phyloP scores from a whole-genome alignment of 2,113 vertebrate genomes.

The Rafetus swinhoei region DNA sequence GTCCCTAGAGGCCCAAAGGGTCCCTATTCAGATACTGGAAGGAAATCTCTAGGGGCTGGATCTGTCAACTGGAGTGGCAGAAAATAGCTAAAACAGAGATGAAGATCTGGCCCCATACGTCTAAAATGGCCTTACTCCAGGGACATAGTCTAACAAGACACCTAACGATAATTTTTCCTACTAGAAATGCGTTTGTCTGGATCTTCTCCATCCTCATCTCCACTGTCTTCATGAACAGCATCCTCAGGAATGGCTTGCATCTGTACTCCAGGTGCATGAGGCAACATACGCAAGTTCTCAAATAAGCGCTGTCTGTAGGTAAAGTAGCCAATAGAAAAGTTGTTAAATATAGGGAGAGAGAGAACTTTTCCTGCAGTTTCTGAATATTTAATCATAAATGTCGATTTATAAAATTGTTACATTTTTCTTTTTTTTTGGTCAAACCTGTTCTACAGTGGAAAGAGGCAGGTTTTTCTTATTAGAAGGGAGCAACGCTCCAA shows the following conservation, averaged over 20 bases:
- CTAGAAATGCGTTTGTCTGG: slow-evolving; percentile 95
- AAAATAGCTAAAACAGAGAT: not conserved
- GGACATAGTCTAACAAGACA: not conserved
- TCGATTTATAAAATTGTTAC: too few relatives aligned
- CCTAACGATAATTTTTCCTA: slow-evolving; percentile 66
- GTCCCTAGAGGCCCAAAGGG: not conserved
- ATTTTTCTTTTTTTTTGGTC: not conserved
- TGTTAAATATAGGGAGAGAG: not conserved
- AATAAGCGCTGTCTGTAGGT: slow-evolving; percentile 89
- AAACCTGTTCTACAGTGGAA: not conserved
- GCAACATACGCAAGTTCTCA: slow-evolving; percentile 95
- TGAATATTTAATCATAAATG: not conserved
- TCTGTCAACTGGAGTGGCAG: not conserved
- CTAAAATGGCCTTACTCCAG: not conserved
- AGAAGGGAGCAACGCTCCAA: not conserved
- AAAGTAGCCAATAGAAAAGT: not conserved
- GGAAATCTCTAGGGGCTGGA: not conserved
- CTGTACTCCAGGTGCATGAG: slow-evolving; percentile 93
- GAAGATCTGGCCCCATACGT: not conserved
- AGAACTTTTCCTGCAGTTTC: not conserved
- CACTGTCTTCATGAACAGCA: slow-evolving; percentile 88
- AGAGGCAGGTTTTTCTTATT: not conserved
- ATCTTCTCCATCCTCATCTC: slow-evolving; percentile 92
- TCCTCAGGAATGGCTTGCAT: slow-evolving; percentile 95
- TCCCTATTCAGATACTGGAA: not conserved